Percentiles rank a stretch among this genome's conserved stretches.
Conservation (phyloP, 2,113 vertebrate species). For the Lophotis ruficrista region DNA sequence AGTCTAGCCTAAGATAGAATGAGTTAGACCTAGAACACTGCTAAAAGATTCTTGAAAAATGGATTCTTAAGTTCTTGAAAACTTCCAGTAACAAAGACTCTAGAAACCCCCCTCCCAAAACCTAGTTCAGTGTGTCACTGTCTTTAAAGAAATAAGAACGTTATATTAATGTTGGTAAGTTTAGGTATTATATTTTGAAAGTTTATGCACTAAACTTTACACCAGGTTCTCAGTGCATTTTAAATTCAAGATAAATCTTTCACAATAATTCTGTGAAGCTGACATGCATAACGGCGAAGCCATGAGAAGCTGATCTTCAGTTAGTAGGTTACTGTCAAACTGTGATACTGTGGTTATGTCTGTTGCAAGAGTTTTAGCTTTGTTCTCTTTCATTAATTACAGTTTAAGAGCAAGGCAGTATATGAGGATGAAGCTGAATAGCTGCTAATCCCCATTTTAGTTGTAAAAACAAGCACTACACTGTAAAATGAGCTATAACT, state of each 20-base stretch:
- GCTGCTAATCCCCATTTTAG: not conserved
- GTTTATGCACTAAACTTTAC: not conserved
- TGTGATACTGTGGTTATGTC: not conserved
- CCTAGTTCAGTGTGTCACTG: not conserved
- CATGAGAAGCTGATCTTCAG: not conserved
- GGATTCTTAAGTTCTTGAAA: not conserved
- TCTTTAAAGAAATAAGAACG: not conserved
- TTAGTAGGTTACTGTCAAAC: not conserved
- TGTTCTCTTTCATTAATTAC: not conserved
- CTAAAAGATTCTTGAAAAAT: not conserved
- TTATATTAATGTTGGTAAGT: not conserved
- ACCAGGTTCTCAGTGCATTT: not conserved
- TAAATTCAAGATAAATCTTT: not conserved
- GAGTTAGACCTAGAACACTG: not conserved
- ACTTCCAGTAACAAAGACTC: not conserved
- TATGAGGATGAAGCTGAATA: not conserved
- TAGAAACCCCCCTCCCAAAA: not conserved
- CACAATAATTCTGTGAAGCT: not conserved
- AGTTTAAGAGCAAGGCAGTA: not conserved
- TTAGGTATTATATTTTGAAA: not conserved
- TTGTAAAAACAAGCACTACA: not conserved
- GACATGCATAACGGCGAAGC: not conserved
- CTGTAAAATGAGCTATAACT: not conserved
- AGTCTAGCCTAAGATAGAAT: not conserved
- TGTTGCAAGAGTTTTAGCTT: not conserved